Evolutionary conservation across 1,140 invertebrate genomes (phyloP), one percentile per base, ranked within the genome.

Genomic region (Nixonia krombeini): DNA sequence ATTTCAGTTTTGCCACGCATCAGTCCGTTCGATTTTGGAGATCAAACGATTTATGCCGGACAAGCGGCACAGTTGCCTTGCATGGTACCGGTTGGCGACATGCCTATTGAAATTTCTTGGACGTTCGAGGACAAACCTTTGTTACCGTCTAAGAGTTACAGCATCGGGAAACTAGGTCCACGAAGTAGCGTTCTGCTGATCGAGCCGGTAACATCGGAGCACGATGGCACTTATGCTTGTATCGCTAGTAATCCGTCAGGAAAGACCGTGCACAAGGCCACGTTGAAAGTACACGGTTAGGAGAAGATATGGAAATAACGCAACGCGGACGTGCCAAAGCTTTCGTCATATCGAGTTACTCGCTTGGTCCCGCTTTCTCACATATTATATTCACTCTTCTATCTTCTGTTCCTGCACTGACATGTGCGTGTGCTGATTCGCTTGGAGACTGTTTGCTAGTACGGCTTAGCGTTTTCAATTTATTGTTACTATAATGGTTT

Each of bases 1-100:
- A 21, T 90, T 89, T 75, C 88, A 93, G 91, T 92, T 74, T 84
- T 89, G 53, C 91, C 91, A 57, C 86, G 88, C 72, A 90, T 93
- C 79, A 88, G 86, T 72, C 88, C 89, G 55, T 92, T 92, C 82
- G 84, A 87, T 75, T 92, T 92, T 80, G 89, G 89, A 67, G 81
- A 88, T 42, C 86, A 84, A 73, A 85, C 88, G 73, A 85, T 91
- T 78, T 88, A 89, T 80, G 88, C 89, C 62, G 91, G 91, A 18
- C 89, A 90, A 70, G 87, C 90, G 29, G 89, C 91, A 26, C 88
- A 90, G 61, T 86, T 92, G 59, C 87, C 90, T 69, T 93, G 92
- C 79, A 89, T 90, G 78, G 88, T 92, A 25, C 87, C 86, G 67
- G 87, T 89, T 47, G 91, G 91, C 23, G 91, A 93, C 80, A 83